These are phyloP conservation scores for Eupithecia subfuscata DNA, from an alignment of 2,888 invertebrate genomes.

Conservation along the genomic window DNA sequence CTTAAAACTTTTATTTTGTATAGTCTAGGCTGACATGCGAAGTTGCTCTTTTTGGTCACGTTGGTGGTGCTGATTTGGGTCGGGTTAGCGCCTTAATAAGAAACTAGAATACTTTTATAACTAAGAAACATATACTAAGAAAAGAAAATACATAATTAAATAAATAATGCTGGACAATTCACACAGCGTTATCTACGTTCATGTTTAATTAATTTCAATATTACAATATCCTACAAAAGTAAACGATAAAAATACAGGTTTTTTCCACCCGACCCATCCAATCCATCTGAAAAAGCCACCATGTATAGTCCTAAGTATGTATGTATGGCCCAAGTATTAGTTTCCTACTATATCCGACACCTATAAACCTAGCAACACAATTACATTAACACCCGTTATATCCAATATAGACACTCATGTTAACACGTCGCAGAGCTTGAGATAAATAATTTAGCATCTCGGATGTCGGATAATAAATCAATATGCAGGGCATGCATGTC, in stretches of 20 bases:
- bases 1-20: too few relatives aligned
- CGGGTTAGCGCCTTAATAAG: too few relatives aligned
- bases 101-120: not conserved
- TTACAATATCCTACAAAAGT: too few relatives aligned
- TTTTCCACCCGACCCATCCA: not conserved
- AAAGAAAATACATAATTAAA: not conserved
- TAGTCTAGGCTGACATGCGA: too few relatives aligned
- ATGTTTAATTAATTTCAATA: not conserved
- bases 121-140: not conserved
- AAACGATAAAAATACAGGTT: not conserved
- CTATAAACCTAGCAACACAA: slow-evolving; percentile 11
- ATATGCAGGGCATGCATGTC: slow-evolving; percentile 81
- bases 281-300: not conserved
- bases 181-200: not conserved
- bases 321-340: not conserved
- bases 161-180: too few relatives aligned
- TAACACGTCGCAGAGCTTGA: slow-evolving; percentile 75
- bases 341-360: not conserved
- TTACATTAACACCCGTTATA: slow-evolving; percentile 24
- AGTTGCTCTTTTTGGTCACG: too few relatives aligned
- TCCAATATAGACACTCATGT: slow-evolving; percentile 50
- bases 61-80: too few relatives aligned
- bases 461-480: slow-evolving; percentile 80
- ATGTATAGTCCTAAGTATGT: not conserved
- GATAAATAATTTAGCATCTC: slow-evolving; percentile 81